Percentiles rank a stretch among this genome's conserved stretches.
Evolutionary conservation across 2,113 vertebrate species (phyloP).

Genomic region (Prinia subflava): DNA sequence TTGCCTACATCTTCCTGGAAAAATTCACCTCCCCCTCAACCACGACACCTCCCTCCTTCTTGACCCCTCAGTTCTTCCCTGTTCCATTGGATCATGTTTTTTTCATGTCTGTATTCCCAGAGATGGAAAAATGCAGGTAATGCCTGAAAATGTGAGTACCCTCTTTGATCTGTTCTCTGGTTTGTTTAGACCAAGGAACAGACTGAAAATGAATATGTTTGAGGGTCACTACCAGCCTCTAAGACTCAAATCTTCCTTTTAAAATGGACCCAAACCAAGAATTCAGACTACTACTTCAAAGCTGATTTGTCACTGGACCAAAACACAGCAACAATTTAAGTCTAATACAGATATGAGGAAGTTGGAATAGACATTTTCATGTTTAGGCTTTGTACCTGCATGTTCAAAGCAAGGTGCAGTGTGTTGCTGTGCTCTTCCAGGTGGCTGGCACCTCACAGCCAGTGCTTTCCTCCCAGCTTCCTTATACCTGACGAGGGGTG

Average conservation of each 20-base stretch:
- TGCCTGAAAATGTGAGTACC: not conserved
- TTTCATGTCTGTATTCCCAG: not conserved
- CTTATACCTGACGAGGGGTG: not conserved
- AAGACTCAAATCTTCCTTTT: not conserved
- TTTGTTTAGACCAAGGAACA: not conserved
- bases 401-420: not conserved
- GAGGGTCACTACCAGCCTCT: not conserved
- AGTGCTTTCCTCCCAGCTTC: not conserved
- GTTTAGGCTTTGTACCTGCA: not conserved
- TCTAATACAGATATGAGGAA: not conserved
- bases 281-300: not conserved
- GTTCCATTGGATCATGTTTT: not conserved
- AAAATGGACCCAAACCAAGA: not conserved
- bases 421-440: not conserved
- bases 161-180: not conserved
- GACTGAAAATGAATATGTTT: not conserved
- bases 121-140: not conserved
- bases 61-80: not conserved
- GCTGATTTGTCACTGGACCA: not conserved
- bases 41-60: too few species aligned
- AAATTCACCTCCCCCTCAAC: too few species aligned
- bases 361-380: not conserved
- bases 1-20: too few species aligned
- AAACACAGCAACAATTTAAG: not conserved
- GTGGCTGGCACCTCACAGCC: not conserved